These are phyloP conservation scores for Ailuropoda melanoleuca DNA, from an alignment of 2,113 vertebrate genomes.

Conservation along the genomic window DNA sequence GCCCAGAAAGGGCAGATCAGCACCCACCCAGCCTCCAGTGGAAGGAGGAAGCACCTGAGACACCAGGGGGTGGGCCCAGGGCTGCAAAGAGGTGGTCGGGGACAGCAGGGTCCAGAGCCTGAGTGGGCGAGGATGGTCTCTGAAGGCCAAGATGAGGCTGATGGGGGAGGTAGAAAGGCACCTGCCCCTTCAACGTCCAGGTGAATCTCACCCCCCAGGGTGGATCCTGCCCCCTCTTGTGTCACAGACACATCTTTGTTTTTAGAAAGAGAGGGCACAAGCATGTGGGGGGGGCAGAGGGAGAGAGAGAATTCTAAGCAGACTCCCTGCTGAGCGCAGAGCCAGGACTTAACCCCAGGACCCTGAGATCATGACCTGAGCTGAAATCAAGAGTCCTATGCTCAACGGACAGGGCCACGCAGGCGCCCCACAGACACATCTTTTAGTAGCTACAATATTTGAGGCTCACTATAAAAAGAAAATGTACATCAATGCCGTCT, in stretches of 20 bases:
- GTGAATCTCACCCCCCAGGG: not conserved
- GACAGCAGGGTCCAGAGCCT: not conserved
- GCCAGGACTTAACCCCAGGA: not conserved
- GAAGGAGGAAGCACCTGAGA: not conserved
- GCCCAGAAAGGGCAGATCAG: not conserved
- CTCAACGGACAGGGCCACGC: too few relatives aligned
- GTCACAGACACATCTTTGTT: not conserved
- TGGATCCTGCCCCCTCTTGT: not conserved
- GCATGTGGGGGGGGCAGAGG: not conserved
- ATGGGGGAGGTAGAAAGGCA: not conserved
- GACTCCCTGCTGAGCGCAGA: not conserved
- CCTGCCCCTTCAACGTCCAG: not conserved
- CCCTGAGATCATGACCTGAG: too few relatives aligned
- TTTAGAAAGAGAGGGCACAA: not conserved
- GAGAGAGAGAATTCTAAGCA: not conserved
- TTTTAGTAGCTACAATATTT: not conserved
- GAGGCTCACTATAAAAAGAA: not conserved
- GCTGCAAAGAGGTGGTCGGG: not conserved
- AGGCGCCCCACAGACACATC: too few relatives aligned
- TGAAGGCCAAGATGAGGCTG: not conserved
- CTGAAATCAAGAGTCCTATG: too few relatives aligned
- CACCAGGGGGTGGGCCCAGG: not conserved
- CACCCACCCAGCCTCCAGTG: not conserved
- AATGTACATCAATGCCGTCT: not conserved
- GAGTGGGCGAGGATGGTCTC: not conserved